Percentiles rank a stretch among this genome's conserved stretches.
Conservation (phyloP, 2,797 vertebrate species). For the Hydrophis major region DNA sequence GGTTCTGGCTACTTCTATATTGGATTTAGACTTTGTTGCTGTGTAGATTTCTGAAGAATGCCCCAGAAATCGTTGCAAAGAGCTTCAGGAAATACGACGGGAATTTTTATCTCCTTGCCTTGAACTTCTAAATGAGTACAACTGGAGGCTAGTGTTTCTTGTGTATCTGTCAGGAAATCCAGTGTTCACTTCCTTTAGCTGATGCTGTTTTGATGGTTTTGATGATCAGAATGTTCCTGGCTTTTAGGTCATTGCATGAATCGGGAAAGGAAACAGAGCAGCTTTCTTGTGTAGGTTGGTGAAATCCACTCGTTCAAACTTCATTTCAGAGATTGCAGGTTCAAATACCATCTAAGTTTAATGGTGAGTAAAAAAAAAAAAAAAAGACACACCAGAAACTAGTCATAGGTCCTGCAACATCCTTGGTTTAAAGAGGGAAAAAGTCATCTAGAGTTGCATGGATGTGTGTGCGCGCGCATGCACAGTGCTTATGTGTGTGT, state of each 20-base stretch:
- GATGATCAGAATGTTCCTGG: neutral
- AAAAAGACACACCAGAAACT: neutral
- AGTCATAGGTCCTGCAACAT: neutral
- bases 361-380: neutral
- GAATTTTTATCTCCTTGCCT: fast-evolving
- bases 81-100: neutral
- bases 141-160: neutral
- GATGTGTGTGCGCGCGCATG: fast-evolving
- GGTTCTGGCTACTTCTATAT: neutral
- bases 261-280: too few relatives aligned
- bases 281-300: neutral
- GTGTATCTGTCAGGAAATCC: neutral
- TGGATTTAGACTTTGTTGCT: neutral
- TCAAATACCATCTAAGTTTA: neutral
- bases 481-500: neutral
- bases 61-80: too few relatives aligned
- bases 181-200: neutral
- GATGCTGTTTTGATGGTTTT: slow-evolving; percentile 7
- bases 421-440: neutral
- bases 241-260: neutral
- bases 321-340: neutral
- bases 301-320: neutral
- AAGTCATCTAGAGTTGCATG: neutral
- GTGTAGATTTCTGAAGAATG: neutral
- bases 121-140: neutral